Evolutionary conservation across 2,888 invertebrate species (phyloP).

Genomic region (Heterodera filipjevi): DNA sequence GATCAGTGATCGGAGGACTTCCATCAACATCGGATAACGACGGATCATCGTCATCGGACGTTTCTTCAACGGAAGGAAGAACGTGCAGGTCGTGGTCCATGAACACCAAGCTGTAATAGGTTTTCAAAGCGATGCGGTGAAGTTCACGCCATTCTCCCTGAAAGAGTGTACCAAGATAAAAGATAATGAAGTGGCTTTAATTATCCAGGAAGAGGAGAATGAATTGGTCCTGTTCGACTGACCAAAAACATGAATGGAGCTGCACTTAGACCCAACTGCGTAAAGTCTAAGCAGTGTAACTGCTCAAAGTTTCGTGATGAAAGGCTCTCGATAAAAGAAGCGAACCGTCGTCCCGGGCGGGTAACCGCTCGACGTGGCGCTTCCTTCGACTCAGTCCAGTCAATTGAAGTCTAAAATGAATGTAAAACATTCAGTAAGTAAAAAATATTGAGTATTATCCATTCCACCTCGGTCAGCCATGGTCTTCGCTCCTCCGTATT

Average conservation of each 20-base stretch:
- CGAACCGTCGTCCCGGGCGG: constrained; percentile 32
- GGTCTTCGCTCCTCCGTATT: background rate
- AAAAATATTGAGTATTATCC: background rate
- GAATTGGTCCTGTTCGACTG: background rate
- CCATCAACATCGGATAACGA: background rate
- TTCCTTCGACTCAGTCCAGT: constrained; percentile 14
- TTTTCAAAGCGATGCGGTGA: constrained; percentile 21
- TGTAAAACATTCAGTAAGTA: background rate
- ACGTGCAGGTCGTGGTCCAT: constrained; percentile 6
- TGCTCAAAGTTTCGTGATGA: constrained; percentile 35
- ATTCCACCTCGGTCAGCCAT: constrained; percentile 11
- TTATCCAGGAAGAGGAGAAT: background rate
- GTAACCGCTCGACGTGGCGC: constrained; percentile 9
- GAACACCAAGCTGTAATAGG: constrained; percentile 31
- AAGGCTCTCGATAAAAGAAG: constrained; percentile 34
- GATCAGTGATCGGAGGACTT: background rate
- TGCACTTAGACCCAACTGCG: constrained; percentile 10
- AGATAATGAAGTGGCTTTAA: background rate
- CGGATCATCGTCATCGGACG: background rate
- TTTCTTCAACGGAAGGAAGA: constrained; percentile 9
- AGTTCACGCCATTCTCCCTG: constrained; percentile 12
- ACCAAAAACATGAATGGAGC: background rate
- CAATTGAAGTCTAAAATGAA: constrained; percentile 18
- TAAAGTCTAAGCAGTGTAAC: constrained; percentile 18
- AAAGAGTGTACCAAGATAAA: background rate